These are phyloP conservation scores for Andricus grossulariae DNA, from an alignment of 1,140 invertebrate species.

Conservation along the genomic window DNA sequence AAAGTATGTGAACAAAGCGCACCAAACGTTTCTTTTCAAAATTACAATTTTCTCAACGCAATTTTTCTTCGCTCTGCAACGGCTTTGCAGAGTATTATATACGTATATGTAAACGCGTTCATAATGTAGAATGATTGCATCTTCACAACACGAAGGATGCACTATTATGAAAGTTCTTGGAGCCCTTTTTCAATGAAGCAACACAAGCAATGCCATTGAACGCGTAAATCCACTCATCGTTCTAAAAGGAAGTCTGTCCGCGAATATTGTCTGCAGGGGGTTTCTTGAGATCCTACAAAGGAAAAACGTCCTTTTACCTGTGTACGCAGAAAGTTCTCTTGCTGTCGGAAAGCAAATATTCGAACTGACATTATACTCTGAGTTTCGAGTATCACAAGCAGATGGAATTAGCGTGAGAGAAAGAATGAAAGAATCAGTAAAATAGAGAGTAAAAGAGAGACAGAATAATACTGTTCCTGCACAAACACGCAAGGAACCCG, in stretches of 20 bases:
- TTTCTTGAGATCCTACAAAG: conserved; percentile 20
- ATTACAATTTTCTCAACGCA: neutral
- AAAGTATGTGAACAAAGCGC: neutral
- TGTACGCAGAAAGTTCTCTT: neutral
- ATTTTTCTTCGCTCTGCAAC: neutral
- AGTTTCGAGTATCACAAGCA: neutral
- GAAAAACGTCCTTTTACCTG: neutral
- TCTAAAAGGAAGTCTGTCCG: neutral
- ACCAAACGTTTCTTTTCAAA: neutral
- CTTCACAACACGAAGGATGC: neutral
- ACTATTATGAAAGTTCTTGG: conserved; percentile 1
- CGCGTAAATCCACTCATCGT: conserved; percentile 10
- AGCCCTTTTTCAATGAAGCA: conserved; percentile 15
- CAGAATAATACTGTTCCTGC: neutral
- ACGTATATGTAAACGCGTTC: neutral
- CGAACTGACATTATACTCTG: conserved; percentile 14
- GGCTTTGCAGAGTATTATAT: neutral
- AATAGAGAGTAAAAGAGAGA: neutral
- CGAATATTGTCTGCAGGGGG: neutral
- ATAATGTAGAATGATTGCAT: conserved; percentile 20
- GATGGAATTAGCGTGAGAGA: neutral
- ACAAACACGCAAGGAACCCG: too few relatives aligned
- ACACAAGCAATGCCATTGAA: conserved; percentile 10
- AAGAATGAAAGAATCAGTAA: neutral
- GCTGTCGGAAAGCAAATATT: conserved; percentile 1